These are phyloP conservation scores for Loxodonta africana DNA, from an alignment of 2,113 vertebrate genomes.

Conservation along the genomic window DNA sequence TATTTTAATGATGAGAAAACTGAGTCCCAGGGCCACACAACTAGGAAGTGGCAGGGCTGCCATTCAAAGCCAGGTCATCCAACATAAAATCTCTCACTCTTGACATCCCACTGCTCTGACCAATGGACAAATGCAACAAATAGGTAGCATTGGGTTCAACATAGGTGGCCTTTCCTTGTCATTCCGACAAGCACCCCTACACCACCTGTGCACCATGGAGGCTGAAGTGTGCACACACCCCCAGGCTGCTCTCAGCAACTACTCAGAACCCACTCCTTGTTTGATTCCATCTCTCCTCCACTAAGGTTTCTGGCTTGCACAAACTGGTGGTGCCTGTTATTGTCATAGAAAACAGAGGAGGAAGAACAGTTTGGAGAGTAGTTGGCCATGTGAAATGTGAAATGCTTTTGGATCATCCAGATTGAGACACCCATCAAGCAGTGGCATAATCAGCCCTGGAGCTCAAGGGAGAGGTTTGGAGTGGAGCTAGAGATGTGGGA, in stretches of 20 bases:
- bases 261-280: not conserved
- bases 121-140: not conserved
- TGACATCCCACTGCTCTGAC: not conserved
- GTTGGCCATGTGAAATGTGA: not conserved
- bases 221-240: not conserved
- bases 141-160: not conserved
- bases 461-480: not conserved
- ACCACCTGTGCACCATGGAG: not conserved
- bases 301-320: not conserved
- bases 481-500: not conserved
- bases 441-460: not conserved
- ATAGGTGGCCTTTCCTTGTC: not conserved
- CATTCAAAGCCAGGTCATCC: conserved; percentile 6
- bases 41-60: not conserved
- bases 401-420: not conserved
- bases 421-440: not conserved
- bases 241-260: not conserved
- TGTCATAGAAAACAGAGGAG: not conserved
- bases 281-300: not conserved
- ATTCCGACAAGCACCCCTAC: not conserved
- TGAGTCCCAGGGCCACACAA: not conserved
- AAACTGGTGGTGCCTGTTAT: not conserved
- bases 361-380: not conserved
- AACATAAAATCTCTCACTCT: not conserved
- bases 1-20: conserved; percentile 33